Evolutionary conservation across 2,113 vertebrate species (phyloP).

Genomic region (Odontophorus gujanensis): DNA sequence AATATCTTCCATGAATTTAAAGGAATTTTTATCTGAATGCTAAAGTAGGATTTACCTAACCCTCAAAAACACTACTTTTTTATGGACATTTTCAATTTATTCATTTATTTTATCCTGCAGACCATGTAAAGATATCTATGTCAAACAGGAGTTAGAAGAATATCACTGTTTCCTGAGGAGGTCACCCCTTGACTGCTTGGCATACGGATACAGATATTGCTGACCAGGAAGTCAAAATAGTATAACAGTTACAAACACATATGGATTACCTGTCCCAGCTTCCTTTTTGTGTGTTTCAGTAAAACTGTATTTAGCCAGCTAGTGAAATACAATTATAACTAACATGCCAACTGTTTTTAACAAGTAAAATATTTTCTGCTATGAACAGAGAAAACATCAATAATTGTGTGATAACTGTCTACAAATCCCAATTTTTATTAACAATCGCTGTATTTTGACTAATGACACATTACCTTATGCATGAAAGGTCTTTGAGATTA

Average conservation of each 20-base stretch:
- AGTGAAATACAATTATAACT: not conserved
- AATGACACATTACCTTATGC: not conserved
- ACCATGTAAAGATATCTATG: not conserved
- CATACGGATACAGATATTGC: not conserved
- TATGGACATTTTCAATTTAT: not conserved
- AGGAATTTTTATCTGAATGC: not conserved
- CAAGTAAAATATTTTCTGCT: not conserved
- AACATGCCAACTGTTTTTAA: not conserved
- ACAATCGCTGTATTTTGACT: not conserved
- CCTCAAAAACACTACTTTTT: not conserved
- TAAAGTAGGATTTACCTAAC: not conserved
- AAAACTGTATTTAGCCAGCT: not conserved
- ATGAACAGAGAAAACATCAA: not conserved
- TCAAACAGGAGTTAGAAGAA: not conserved
- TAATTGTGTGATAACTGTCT: not conserved
- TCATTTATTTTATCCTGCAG: not conserved
- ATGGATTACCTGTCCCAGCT: not conserved
- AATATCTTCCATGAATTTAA: not conserved
- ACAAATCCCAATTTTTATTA: not conserved
- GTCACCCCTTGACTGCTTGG: slow-evolving; percentile 37
- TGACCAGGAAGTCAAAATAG: not conserved
- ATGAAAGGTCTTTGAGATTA: not conserved
- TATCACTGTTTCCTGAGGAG: slow-evolving; percentile 44
- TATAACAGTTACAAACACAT: not conserved
- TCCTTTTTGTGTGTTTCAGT: not conserved